These are phyloP conservation scores for Onychomys leucogaster DNA, from an alignment of 2,797 vertebrate genomes.

Conservation along the genomic window DNA sequence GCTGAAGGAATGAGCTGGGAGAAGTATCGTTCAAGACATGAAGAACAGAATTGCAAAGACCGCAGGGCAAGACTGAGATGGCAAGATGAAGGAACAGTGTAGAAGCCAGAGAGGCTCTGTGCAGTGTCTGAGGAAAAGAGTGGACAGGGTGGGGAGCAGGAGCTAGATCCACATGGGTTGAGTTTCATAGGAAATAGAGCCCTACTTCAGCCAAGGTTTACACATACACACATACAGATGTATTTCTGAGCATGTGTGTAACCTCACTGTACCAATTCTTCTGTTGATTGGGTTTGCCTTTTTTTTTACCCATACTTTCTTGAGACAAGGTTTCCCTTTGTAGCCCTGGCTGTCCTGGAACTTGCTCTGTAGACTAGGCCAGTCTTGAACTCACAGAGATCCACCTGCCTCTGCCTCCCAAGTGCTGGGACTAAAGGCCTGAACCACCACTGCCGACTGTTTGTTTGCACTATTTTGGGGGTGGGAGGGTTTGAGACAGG, in stretches of 20 bases:
- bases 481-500: neutral
- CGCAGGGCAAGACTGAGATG: neutral
- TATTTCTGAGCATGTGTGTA: neutral
- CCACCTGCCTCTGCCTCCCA: no score
- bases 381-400: no score
- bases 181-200: neutral
- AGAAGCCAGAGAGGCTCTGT: neutral
- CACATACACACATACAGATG: neutral
- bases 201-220: neutral
- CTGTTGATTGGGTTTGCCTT: neutral
- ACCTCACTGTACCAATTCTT: constrained; percentile 24
- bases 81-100: neutral
- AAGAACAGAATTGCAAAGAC: neutral
- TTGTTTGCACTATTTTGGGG: neutral
- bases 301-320: no score
- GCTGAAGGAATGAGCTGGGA: neutral
- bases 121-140: neutral
- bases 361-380: no score
- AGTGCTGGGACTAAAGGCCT: no score
- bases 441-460: no score
- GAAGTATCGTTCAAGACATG: neutral
- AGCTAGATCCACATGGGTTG: neutral
- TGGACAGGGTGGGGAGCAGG: neutral
- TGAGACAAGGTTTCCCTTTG: no score
- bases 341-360: no score